phyloP scores from a whole-genome alignment of 2,888 invertebrate genomes.

The Dasysyrphus tricinctus region DNA sequence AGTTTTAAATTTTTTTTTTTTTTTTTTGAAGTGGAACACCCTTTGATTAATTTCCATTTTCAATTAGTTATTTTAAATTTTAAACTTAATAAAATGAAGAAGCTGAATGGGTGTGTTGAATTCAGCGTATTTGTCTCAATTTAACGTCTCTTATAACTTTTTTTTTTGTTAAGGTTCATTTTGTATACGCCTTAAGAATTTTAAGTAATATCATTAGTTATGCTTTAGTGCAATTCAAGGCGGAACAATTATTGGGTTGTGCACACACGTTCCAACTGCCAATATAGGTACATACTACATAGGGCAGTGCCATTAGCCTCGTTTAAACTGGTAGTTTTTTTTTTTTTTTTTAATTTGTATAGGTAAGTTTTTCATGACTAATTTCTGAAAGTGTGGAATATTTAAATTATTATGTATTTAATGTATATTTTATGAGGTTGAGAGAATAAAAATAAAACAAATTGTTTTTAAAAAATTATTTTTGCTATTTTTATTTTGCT shows the following conservation, averaged over 20 bases:
- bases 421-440: no score
- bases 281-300: not conserved
- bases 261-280: constrained; percentile 11
- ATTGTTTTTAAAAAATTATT: no score
- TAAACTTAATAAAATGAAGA: constrained; percentile 10
- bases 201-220: constrained; percentile 52
- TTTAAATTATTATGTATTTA: no score
- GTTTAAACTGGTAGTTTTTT: not conserved
- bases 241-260: constrained; percentile 29
- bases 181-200: constrained; percentile 27
- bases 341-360: not conserved
- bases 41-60: constrained; percentile 19
- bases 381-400: not conserved
- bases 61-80: constrained; percentile 20
- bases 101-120: constrained; percentile 12
- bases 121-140: constrained; percentile 18
- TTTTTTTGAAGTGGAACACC: constrained; percentile 1
- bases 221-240: constrained; percentile 47
- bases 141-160: constrained; percentile 10
- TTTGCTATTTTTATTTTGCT: no score
- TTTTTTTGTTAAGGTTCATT: constrained; percentile 6
- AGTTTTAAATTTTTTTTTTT: constrained; percentile 1
- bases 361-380: not conserved
- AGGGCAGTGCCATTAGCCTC: not conserved
- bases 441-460: no score